Percentiles rank a stretch among this genome's conserved stretches.
Evolutionary conservation across 1,140 invertebrate species (phyloP).

Genomic region (Orchestia grillus): DNA sequence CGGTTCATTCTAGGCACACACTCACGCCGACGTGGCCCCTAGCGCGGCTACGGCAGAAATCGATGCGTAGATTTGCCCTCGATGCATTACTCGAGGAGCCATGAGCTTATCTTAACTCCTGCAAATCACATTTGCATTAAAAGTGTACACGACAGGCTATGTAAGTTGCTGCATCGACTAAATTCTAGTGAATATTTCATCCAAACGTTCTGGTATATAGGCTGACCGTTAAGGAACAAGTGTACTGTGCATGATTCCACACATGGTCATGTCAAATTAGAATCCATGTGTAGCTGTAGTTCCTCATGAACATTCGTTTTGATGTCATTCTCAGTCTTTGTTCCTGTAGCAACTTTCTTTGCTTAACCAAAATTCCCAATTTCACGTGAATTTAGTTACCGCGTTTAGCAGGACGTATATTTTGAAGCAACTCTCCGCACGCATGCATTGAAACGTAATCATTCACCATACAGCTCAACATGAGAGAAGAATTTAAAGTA

Average conservation of each 20-base stretch:
- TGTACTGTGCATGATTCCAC: background rate
- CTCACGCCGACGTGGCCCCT: background rate
- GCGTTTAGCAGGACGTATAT: background rate
- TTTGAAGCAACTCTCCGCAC: too few species aligned
- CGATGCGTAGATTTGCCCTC: background rate
- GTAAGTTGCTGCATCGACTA: background rate
- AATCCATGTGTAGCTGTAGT: background rate
- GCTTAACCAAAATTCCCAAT: background rate
- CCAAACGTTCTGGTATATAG: background rate
- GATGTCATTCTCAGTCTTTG: too few species aligned
- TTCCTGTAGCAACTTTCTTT: background rate
- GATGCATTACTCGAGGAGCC: background rate
- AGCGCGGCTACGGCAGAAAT: background rate
- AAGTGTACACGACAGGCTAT: background rate
- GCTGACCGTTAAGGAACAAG: background rate
- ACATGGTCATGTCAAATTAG: background rate
- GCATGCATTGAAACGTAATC: too few species aligned
- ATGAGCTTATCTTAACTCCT: background rate
- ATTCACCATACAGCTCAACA: too few species aligned
- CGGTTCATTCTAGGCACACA: too few species aligned
- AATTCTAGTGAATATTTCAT: background rate
- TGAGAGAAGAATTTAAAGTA: too few species aligned
- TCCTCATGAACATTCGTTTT: background rate
- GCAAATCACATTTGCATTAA: background rate
- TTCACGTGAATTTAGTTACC: background rate